Percentiles rank a stretch among this genome's conserved stretches.
Conservation (phyloP, 2,113 vertebrate species). For the Sylvilagus bachmani region DNA sequence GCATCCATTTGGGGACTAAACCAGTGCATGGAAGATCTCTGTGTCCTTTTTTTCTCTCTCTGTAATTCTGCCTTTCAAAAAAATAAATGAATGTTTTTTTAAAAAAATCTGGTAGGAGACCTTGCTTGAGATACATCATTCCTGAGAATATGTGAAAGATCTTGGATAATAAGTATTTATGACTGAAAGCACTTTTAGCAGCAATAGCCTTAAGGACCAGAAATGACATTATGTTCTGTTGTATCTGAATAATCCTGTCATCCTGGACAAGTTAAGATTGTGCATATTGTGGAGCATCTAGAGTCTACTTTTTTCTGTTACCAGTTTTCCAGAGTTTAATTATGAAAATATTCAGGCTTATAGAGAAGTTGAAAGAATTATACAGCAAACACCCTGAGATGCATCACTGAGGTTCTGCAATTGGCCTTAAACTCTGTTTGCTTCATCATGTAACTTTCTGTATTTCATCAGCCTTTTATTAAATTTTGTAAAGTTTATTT, state of each 20-base stretch:
- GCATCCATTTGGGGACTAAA: too few species aligned
- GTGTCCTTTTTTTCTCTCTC: too few species aligned
- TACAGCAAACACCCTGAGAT: neutral
- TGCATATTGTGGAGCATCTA: neutral
- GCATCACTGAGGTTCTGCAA: neutral
- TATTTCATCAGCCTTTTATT: neutral
- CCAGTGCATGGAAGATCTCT: too few species aligned
- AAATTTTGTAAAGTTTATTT: too few species aligned
- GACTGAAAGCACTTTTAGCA: neutral
- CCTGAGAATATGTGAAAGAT: neutral
- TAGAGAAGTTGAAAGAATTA: constrained; percentile 20
- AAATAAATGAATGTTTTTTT: too few species aligned
- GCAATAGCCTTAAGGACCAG: neutral
- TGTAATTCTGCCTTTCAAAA: too few species aligned
- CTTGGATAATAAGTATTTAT: neutral
- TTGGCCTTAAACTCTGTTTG: neutral
- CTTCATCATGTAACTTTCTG: neutral
- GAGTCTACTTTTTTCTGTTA: constrained; percentile 23
- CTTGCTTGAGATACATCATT: neutral
- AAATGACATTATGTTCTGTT: constrained; percentile 12
- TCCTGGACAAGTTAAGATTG: neutral
- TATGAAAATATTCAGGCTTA: constrained; percentile 10
- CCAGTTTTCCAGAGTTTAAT: neutral
- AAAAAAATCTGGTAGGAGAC: neutral
- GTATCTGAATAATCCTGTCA: neutral